Conservation (phyloP, 2,888 invertebrate genomes). For the Muscina levida region DNA sequence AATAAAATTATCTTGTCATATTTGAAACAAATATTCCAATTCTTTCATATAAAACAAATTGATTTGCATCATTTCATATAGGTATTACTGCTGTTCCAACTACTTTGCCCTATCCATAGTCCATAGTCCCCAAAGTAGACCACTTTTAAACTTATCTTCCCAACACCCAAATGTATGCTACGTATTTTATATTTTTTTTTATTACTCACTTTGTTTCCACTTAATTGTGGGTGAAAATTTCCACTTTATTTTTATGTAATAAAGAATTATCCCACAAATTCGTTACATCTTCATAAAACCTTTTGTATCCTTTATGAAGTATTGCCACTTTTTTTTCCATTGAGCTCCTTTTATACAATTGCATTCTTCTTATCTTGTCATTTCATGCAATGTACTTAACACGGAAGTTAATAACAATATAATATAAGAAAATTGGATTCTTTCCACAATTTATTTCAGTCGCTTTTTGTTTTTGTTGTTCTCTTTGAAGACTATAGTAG, state of each 20-base stretch:
- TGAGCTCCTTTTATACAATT: not conserved
- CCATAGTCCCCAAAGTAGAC: too few species aligned
- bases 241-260: too few species aligned
- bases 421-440: slow-evolving; percentile 50
- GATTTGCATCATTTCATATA: too few species aligned
- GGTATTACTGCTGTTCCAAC: too few species aligned
- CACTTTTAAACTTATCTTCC: not conserved
- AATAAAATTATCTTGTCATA: too few species aligned
- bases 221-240: slow-evolving; percentile 15
- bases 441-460: not conserved
- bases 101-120: too few species aligned
- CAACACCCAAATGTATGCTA: not conserved
- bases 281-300: not conserved
- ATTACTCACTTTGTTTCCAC: not conserved
- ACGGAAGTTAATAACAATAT: slow-evolving; percentile 65
- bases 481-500: slow-evolving; percentile 53
- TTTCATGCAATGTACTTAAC: slow-evolving; percentile 54
- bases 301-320: not conserved
- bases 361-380: slow-evolving; percentile 9
- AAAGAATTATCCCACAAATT: not conserved
- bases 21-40: too few species aligned
- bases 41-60: too few species aligned
- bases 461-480: slow-evolving; percentile 4
- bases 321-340: slow-evolving; percentile 14
- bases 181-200: not conserved